These are phyloP conservation scores for Oryzias curvinotus DNA, from an alignment of 2,113 vertebrate species.

Conservation along the genomic window DNA sequence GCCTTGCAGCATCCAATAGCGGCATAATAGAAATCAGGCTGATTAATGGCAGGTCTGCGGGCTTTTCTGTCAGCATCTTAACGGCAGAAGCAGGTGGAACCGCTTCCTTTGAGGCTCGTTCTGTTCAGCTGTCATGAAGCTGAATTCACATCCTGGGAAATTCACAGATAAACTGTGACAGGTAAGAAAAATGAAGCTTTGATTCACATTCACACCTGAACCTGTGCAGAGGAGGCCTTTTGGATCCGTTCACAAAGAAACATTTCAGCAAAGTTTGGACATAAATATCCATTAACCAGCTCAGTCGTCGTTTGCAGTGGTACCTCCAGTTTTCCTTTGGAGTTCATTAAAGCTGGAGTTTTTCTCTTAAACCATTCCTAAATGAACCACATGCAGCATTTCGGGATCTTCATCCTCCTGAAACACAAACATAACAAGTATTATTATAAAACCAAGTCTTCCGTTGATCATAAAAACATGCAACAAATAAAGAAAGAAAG, in stretches of 20 bases:
- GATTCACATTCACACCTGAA: neutral
- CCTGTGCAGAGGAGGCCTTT: neutral
- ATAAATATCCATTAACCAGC: neutral
- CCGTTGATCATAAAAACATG: too few species aligned
- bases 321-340: neutral
- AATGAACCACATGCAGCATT: conserved; percentile 83
- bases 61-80: conserved; percentile 30
- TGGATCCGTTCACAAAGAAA: neutral
- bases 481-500: too few species aligned
- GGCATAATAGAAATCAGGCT: conserved; percentile 47
- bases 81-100: conserved; percentile 26
- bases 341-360: conserved; percentile 1
- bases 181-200: neutral
- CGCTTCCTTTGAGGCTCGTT: conserved; percentile 24
- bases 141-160: conserved; percentile 2
- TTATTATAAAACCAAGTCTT: too few species aligned
- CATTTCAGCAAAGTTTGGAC: neutral
- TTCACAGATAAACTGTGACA: neutral
- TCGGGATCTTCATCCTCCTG: conserved; percentile 67
- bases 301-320: neutral
- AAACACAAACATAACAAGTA: conserved; percentile 13
- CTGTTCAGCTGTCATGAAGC: conserved; percentile 15
- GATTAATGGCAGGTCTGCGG: conserved; percentile 56
- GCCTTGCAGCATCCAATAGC: conserved; percentile 50
- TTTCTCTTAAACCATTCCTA: conserved; percentile 80